phyloP scores from a whole-genome alignment of 2,888 invertebrate species.

The Nephrotoma appendiculata region DNA sequence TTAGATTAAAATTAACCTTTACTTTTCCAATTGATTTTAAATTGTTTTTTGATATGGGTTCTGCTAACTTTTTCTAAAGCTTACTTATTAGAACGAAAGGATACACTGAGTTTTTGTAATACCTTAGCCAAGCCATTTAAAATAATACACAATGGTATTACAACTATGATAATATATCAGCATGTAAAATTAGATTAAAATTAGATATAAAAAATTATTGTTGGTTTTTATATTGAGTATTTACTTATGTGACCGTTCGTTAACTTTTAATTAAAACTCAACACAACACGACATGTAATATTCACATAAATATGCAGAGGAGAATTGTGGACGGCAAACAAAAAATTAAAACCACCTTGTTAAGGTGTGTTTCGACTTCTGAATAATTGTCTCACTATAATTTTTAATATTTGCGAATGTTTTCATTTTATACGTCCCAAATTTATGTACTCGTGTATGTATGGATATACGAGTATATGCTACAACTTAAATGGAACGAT shows the following conservation, averaged over 20 bases:
- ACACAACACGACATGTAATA: neutral
- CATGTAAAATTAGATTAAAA: neutral
- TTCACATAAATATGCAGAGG: neutral
- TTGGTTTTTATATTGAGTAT: neutral
- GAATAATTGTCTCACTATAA: neutral
- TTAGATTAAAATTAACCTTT: no score
- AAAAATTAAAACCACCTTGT: neutral
- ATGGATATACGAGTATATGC: no score
- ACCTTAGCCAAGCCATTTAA: no score
- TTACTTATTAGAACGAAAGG: no score
- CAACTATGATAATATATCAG: neutral
- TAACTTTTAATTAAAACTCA: neutral
- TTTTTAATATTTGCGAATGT: neutral
- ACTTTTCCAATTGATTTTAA: no score
- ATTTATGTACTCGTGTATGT: no score
- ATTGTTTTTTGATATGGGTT: no score
- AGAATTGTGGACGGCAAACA: neutral
- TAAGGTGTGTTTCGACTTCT: neutral
- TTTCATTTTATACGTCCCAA: neutral
- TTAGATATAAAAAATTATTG: neutral
- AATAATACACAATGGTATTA: no score
- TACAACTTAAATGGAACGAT: neutral
- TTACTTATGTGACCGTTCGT: neutral
- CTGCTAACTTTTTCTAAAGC: no score
- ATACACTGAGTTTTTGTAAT: no score